Evolutionary conservation across 2,113 vertebrate genomes (phyloP).

Genomic region (Pangasianodon hypophthalmus): DNA sequence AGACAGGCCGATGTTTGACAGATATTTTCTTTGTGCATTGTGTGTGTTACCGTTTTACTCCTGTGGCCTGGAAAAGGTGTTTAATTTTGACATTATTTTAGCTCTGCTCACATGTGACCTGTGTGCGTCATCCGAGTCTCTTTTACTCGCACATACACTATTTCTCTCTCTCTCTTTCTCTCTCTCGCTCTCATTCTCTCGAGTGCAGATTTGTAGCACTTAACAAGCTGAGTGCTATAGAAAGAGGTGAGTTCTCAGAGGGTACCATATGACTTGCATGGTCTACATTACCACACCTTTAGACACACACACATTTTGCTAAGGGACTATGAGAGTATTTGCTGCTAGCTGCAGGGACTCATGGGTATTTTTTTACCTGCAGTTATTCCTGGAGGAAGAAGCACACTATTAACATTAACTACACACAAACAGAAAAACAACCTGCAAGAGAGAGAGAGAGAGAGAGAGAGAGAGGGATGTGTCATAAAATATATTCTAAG

Average conservation of each 20-base stretch:
- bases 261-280: constrained; percentile 28
- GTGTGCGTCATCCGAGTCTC: constrained; percentile 22
- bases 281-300: constrained; percentile 43
- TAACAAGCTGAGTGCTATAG: constrained; percentile 46
- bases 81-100: constrained; percentile 47
- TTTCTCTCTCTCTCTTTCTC: not conserved
- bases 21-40: constrained; percentile 19
- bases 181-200: not conserved
- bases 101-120: constrained; percentile 35
- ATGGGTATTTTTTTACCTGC: constrained; percentile 51
- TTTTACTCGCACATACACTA: not conserved
- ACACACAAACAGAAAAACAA: constrained; percentile 57
- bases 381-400: constrained; percentile 50
- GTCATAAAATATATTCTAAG: not conserved
- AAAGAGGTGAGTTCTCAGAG: constrained; percentile 45
- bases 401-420: constrained; percentile 56
- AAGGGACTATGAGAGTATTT: constrained; percentile 60
- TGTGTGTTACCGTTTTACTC: constrained; percentile 26
- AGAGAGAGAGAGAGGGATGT: not conserved
- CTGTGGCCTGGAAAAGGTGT: constrained; percentile 17
- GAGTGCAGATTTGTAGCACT: constrained; percentile 35
- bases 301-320: constrained; percentile 34
- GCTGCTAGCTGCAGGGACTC: constrained; percentile 51
- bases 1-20: constrained; percentile 26
- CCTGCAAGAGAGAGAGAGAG: not conserved